Evolutionary conservation across 2,888 invertebrate genomes (phyloP).

Genomic region (Drosophila kanekoi): DNA sequence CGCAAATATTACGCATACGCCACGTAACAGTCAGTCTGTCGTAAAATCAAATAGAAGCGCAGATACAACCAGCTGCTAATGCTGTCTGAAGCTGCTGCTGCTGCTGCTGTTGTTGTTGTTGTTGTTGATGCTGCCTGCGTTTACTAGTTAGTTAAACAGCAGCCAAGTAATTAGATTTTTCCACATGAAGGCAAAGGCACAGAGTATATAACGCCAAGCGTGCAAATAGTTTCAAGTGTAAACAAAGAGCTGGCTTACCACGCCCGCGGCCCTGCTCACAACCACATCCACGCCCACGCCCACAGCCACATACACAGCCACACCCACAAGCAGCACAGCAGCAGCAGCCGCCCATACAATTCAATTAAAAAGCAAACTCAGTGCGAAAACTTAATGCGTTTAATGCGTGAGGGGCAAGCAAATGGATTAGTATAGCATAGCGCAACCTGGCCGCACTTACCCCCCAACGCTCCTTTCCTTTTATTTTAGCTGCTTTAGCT

Average conservation of each 20-base stretch:
- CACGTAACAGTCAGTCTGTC: conserved; percentile 46
- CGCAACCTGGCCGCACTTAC: conserved; percentile 11
- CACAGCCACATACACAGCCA: conserved; percentile 10
- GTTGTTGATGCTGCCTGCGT: conserved; percentile 1
- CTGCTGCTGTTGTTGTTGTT: conserved; percentile 4
- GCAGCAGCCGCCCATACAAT: conserved; percentile 57
- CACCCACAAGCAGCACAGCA: neutral
- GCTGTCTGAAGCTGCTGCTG: conserved; percentile 12
- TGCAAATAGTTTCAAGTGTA: conserved; percentile 70
- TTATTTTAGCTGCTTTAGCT: neutral
- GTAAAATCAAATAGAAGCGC: conserved; percentile 52
- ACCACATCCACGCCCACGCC: neutral
- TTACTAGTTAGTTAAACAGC: conserved; percentile 68
- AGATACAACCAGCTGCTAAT: conserved; percentile 49
- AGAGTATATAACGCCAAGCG: conserved; percentile 21
- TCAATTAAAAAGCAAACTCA: conserved; percentile 68
- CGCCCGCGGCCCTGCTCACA: conserved; percentile 17
- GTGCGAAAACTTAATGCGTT: conserved; percentile 71
- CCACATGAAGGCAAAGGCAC: conserved; percentile 57
- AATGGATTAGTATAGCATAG: conserved; percentile 62
- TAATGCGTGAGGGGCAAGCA: conserved; percentile 76
- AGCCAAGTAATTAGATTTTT: conserved; percentile 77
- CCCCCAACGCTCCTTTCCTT: neutral
- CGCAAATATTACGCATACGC: conserved; percentile 69
- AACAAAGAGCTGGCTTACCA: conserved; percentile 56